Base-by-base conservation (phyloP, 2,888 invertebrate species). In the Nomada lathburiana region DNA sequence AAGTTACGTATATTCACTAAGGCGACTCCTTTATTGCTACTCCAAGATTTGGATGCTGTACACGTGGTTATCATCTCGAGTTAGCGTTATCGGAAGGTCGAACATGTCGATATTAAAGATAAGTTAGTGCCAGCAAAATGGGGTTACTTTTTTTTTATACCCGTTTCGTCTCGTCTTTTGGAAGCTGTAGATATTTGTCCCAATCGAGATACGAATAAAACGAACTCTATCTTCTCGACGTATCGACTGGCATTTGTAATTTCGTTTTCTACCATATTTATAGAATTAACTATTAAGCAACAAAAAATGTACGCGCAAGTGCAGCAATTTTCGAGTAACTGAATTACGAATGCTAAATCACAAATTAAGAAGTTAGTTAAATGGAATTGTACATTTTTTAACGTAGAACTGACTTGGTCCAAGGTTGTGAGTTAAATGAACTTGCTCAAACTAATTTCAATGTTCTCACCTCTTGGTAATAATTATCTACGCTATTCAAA, bases 51-150 rank as follows among this genome's bases (percentile, higher is more conserved):
- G 52, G 55, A 64, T 47, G 59, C 59, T 26, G 77, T 20, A 64
- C 68, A 68, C 75, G 74, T 73, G 68, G 76, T 83, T 88, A 85
- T 85, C 82, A 18, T 79, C 59, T 68, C 59, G 57, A 73, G 82
- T 79, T 64, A 65, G 9, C 68, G 50, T 83, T 85, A 86, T 88
- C 85, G 36, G 53, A 72, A 83, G 85, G 82, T 86, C 77, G 73
- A 71, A 78, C 52, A 42, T 69, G 52, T 76, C 76, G 86, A 88
- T 88, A 86, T 86, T 83, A 63, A 79, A 83, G 88, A 88, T 88
- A 88, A 64, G 59, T 55, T 20, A 10, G 59, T 70, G 72, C n/a
- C 65, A 75, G n/a, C 83, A 80, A 82, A 83, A 82, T 73, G 69
- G 57, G 68, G 44, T 65, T 47, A 63, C 36, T 77, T 83, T 80